phyloP scores from a whole-genome alignment of 2,113 vertebrate species.

The Otocyon megalotis region DNA sequence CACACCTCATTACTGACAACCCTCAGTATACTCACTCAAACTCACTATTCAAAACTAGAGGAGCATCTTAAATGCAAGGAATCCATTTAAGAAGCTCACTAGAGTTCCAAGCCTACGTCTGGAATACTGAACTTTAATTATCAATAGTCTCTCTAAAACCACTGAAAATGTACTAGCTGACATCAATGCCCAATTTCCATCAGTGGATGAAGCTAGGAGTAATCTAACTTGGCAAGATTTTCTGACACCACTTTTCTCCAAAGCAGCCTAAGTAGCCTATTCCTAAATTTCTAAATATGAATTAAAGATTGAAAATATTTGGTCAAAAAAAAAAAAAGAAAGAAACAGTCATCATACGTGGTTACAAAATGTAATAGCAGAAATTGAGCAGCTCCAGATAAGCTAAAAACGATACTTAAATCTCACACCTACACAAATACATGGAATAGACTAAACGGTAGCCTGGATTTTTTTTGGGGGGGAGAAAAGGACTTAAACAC shows the following conservation, averaged over 20 bases:
- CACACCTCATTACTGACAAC: background rate
- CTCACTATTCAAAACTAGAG: background rate
- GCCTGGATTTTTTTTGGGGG: background rate
- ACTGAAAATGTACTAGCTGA: background rate
- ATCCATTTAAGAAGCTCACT: background rate
- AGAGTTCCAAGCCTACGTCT: background rate
- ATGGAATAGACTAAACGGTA: background rate
- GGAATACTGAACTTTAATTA: background rate
- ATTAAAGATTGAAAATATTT: background rate
- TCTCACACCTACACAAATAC: background rate
- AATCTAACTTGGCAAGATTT: background rate
- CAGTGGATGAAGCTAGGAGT: background rate
- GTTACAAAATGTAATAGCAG: background rate
- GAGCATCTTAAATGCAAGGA: background rate
- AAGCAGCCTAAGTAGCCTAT: background rate
- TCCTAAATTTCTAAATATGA: constrained; percentile 12
- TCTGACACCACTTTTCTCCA: background rate
- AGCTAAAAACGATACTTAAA: background rate
- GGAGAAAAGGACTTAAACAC: background rate
- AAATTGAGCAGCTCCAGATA: background rate
- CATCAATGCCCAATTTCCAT: background rate
- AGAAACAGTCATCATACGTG: background rate
- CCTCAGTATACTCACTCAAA: background rate
- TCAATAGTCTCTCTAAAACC: background rate
- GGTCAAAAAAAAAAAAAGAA: background rate